Evolutionary conservation across 2,888 invertebrate species (phyloP), one percentile per base, ranked within the genome.

Genomic region (Eupithecia subumbrata): DNA sequence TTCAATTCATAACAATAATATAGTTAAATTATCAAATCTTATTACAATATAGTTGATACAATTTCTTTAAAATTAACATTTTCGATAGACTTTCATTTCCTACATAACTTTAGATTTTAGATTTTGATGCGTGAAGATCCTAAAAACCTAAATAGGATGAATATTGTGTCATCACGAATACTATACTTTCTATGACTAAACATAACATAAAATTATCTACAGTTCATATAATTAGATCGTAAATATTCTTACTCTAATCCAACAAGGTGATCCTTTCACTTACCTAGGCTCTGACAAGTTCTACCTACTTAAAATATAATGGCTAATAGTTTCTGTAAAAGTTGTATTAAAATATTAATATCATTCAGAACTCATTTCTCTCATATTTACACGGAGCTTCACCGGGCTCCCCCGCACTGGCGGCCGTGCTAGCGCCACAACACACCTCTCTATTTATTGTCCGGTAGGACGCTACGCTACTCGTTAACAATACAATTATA

Each of bases 271-370:
- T 87, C 84, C 83, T 81, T 82, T 81, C 78, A 75, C 83, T 85
- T 81, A 81, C 86, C 87, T 83, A n/a, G 60, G 60, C 14, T 86
- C 90, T 83, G 86, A 89, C 89, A 60, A 64, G 88, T 82, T 86
- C 87, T 76, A 72, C 60, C 82, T 88, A 87, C 60, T 89, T 88
- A 34, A 43, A 22, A 86, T 83, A 87, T 90, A 90, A 76, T 83
- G 84, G 85, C 89, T 90, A 90, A 89, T 86, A 88, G 84, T 88
- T 87, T 89, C 87, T 89, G 92, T 91, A 90, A 91, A 90, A 90
- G 85, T 83, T 88, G 85, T 92, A 93, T 89, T 92, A 92, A 92
- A 93, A 93, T 92, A 93, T 91, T 88, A 92, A 90, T 92, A 91
- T 91, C 91, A 91, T 92, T 92, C 92, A 92, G 89, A 91, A 87